phyloP scores from a whole-genome alignment of 2,888 invertebrate genomes.

The Bugula neritina region DNA sequence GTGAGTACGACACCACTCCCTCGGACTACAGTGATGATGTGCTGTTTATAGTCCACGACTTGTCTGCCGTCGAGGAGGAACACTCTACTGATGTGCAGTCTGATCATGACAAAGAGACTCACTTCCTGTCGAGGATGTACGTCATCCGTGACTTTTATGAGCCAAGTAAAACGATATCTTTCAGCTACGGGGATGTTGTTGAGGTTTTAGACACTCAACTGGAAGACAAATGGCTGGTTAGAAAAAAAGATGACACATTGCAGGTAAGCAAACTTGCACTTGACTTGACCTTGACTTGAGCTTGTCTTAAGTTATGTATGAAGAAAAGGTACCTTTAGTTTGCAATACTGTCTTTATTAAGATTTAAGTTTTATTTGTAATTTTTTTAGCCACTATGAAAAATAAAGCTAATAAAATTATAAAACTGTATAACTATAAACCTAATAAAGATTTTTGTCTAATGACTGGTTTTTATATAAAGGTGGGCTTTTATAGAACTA shows the following conservation, averaged over 20 bases:
- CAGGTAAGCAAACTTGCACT: conserved; percentile 32
- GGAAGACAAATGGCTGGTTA: conserved; percentile 41
- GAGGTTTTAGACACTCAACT: conserved; percentile 42
- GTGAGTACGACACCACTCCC: conserved; percentile 19
- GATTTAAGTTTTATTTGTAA: no score
- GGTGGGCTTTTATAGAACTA: no score
- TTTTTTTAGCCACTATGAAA: no score
- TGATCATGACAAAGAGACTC: conserved; percentile 5
- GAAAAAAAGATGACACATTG: conserved; percentile 35
- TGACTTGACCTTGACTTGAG: no score
- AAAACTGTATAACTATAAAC: no score
- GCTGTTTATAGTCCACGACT: conserved; percentile 25
- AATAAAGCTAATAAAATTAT: no score
- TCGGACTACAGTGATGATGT: conserved; percentile 24
- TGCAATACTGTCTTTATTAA: no score
- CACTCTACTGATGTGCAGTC: conserved; percentile 26
- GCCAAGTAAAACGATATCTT: conserved; percentile 30
- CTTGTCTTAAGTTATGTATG: no score
- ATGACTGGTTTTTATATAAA: no score
- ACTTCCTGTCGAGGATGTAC: conserved; percentile 23
- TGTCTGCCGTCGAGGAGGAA: conserved; percentile 19
- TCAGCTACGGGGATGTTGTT: conserved; percentile 39
- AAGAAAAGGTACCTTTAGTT: no score
- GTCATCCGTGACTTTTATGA: conserved; percentile 19
- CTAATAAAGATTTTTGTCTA: no score